Conservation (phyloP, 2,888 invertebrate species). For the Carabus problematicus region DNA sequence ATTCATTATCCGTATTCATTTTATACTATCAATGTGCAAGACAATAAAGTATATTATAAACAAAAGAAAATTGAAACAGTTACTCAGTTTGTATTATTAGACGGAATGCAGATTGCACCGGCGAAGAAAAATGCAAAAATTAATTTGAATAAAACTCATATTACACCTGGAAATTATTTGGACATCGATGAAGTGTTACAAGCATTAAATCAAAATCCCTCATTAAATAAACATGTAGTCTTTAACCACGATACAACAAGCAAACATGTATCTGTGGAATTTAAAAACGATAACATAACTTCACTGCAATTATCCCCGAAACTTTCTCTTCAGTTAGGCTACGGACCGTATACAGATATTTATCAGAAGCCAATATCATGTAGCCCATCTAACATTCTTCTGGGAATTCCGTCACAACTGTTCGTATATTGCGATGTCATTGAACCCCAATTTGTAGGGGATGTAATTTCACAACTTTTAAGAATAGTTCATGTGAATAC, state of each 20-base stretch:
- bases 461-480: slow-evolving; percentile 24
- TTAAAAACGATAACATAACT: neutral
- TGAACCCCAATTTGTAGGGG: slow-evolving; percentile 17
- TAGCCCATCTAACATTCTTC: neutral
- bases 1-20: slow-evolving; percentile 15
- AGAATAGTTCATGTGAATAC: too few relatives aligned
- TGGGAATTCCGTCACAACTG: neutral
- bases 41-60: too few relatives aligned
- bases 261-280: slow-evolving; percentile 5
- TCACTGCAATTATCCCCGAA: neutral
- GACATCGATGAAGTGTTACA: slow-evolving; percentile 9
- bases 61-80: too few relatives aligned
- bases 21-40: slow-evolving; percentile 7
- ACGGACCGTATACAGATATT: neutral
- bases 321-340: neutral
- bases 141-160: slow-evolving; percentile 5
- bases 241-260: slow-evolving; percentile 1
- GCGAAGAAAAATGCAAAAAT: neutral
- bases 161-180: slow-evolving; percentile 16
- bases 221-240: neutral
- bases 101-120: too few relatives aligned
- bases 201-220: slow-evolving; percentile 6
- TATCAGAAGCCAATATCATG: neutral
- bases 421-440: neutral
- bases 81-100: too few relatives aligned